These are phyloP conservation scores for Spongilla lacustris DNA, from an alignment of 37 sponge, comb jelly and placozoan genomes.

Conservation along the genomic window DNA sequence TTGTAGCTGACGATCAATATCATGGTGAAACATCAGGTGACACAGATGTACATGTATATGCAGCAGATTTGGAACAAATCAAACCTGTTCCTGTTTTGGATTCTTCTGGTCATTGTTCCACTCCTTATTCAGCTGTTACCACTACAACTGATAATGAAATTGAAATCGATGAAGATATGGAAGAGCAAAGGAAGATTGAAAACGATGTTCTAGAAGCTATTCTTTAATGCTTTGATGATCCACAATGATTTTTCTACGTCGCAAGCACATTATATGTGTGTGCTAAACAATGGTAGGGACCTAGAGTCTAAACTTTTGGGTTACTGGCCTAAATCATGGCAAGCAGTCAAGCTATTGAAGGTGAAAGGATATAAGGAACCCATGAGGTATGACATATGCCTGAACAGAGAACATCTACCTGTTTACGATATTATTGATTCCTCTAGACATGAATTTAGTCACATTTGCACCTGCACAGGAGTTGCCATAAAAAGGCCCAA, in stretches of 20 bases:
- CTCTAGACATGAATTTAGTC: not conserved
- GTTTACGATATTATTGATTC: not conserved
- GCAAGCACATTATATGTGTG: not conserved
- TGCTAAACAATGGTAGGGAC: slow-evolving; percentile 2
- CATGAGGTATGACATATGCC: not conserved
- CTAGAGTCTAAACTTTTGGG: not conserved
- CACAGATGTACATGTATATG: too few species aligned
- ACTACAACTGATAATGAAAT: too few species aligned
- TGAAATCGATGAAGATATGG: not conserved
- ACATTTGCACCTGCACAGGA: not conserved
- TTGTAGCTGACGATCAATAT: too few species aligned
- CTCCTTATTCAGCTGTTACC: too few species aligned
- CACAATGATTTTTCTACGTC: not conserved
- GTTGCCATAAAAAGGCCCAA: not conserved
- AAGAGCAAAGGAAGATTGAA: not conserved
- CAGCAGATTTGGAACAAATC: too few species aligned
- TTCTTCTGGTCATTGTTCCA: too few species aligned
- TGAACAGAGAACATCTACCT: not conserved
- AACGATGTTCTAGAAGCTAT: slow-evolving; percentile 4
- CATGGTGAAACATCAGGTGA: too few species aligned
- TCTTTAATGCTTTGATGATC: slow-evolving; percentile 7
- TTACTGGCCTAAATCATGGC: slow-evolving; percentile 12
- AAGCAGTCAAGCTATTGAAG: not conserved
- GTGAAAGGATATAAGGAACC: slow-evolving; percentile 11
- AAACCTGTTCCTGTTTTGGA: too few species aligned